Evolutionary conservation across 1,140 invertebrate genomes (phyloP).

Genomic region (Battus philenor): DNA sequence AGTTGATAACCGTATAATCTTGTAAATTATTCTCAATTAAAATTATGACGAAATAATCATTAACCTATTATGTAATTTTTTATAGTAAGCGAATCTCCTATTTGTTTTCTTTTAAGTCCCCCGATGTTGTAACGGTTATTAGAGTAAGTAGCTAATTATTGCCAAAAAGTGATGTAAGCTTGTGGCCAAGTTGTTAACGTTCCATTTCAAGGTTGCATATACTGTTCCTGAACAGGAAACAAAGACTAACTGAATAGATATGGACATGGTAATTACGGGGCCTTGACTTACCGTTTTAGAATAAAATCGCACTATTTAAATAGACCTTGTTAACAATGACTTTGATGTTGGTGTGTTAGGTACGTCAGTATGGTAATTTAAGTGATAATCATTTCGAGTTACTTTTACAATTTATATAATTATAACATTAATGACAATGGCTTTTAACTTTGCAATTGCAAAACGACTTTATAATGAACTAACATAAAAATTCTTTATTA

Average conservation of each 20-base stretch:
- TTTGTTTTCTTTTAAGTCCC: too few species aligned
- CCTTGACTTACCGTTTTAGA: constrained; percentile 72
- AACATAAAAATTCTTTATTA: too few species aligned
- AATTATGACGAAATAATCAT: too few species aligned
- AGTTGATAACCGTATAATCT: too few species aligned
- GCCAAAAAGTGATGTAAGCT: constrained; percentile 43
- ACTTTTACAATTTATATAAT: constrained; percentile 1
- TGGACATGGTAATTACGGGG: constrained; percentile 63
- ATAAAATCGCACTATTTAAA: constrained; percentile 63
- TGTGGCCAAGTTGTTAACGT: too few species aligned
- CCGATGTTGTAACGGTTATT: too few species aligned
- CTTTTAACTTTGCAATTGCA: too few species aligned
- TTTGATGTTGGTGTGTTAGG: constrained; percentile 28
- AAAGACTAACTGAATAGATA: constrained; percentile 62
- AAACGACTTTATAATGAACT: too few species aligned
- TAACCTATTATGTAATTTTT: too few species aligned
- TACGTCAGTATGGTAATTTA: constrained; percentile 21
- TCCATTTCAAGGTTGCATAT: constrained; percentile 57
- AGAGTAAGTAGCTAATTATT: too few species aligned
- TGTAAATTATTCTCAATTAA: too few species aligned
- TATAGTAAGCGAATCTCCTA: too few species aligned
- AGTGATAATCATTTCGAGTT: constrained; percentile 4
- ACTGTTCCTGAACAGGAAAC: constrained; percentile 64
- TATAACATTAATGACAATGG: not conserved
- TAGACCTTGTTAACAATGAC: constrained; percentile 38